These are phyloP conservation scores for Papilio gigon DNA, from an alignment of 2,888 invertebrate species.

Conservation along the genomic window DNA sequence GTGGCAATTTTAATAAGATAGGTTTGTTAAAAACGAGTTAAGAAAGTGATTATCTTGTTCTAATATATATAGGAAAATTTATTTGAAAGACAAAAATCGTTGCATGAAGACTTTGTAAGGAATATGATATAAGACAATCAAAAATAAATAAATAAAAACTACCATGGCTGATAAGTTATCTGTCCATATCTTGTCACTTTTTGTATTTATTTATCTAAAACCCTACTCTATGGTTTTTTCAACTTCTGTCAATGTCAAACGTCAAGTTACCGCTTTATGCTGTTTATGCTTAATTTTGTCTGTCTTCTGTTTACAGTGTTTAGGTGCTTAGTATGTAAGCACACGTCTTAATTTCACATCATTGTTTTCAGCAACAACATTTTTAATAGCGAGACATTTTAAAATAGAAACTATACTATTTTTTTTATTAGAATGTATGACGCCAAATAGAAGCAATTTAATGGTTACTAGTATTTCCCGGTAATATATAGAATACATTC, in stretches of 20 bases:
- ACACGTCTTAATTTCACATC: neutral
- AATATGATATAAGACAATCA: too few relatives aligned
- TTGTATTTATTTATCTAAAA: neutral
- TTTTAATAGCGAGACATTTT: neutral
- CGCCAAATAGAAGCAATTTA: conserved; percentile 1
- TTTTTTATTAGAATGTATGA: neutral
- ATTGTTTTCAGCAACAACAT: neutral
- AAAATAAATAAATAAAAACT: neutral
- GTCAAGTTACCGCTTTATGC: neutral
- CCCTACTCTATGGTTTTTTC: neutral
- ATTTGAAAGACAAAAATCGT: too few relatives aligned
- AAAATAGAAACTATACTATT: neutral
- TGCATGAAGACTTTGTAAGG: too few relatives aligned
- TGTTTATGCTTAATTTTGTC: neutral
- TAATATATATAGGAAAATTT: too few relatives aligned
- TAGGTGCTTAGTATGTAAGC: neutral
- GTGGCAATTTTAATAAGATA: too few relatives aligned
- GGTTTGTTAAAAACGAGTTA: too few relatives aligned
- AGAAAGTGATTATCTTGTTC: too few relatives aligned
- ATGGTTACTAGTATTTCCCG: neutral
- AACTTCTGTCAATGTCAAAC: neutral
- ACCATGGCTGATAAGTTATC: neutral
- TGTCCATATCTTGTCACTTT: neutral
- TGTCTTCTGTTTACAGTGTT: neutral
- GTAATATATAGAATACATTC: neutral